A percentile compares a stretch with the other conserved stretches of the same genome.
These are phyloP conservation scores for Hedya salicella DNA, from an alignment of 2,888 invertebrate species.

Conservation along the genomic window DNA sequence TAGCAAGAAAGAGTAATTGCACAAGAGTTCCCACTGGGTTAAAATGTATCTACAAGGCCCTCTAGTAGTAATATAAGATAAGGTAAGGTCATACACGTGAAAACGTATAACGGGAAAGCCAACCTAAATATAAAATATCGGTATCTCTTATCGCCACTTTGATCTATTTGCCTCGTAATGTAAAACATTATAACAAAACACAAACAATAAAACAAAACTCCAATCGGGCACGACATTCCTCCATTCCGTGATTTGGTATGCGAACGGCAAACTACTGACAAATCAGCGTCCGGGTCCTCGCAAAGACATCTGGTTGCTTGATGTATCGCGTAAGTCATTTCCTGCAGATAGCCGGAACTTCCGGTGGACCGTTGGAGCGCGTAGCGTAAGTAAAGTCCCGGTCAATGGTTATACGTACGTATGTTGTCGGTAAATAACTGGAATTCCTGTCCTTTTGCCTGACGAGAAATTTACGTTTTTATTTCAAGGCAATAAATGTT, in stretches of 20 bases:
- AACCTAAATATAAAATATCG: too few species aligned
- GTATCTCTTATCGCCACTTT: background rate
- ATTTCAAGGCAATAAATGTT: too few species aligned
- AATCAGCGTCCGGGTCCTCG: slow-evolving; percentile 38
- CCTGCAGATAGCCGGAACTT: slow-evolving; percentile 59
- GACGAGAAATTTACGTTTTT: too few species aligned
- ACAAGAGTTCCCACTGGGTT: too few species aligned
- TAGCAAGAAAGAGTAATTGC: too few species aligned
- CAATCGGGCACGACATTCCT: slow-evolving; percentile 9
- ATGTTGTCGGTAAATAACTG: slow-evolving; percentile 18
- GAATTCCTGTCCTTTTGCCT: slow-evolving; percentile 12
- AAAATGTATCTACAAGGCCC: too few species aligned
- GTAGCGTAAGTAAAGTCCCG: slow-evolving; percentile 37
- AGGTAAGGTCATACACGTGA: too few species aligned
- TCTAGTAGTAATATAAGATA: too few species aligned
- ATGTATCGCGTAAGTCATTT: slow-evolving; percentile 62
- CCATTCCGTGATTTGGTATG: slow-evolving; percentile 33
- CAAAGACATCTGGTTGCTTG: slow-evolving; percentile 45
- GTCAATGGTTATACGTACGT: slow-evolving; percentile 1
- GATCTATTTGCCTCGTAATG: background rate
- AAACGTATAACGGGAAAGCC: too few species aligned
- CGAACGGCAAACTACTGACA: slow-evolving; percentile 29
- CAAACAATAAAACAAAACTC: background rate
- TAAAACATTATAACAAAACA: background rate
- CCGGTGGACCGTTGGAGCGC: slow-evolving; percentile 56